Evolutionary conservation across 1,140 invertebrate species (phyloP), one percentile per base, ranked within the genome.

Genomic region (Pseudomyrmex dendroicus): DNA sequence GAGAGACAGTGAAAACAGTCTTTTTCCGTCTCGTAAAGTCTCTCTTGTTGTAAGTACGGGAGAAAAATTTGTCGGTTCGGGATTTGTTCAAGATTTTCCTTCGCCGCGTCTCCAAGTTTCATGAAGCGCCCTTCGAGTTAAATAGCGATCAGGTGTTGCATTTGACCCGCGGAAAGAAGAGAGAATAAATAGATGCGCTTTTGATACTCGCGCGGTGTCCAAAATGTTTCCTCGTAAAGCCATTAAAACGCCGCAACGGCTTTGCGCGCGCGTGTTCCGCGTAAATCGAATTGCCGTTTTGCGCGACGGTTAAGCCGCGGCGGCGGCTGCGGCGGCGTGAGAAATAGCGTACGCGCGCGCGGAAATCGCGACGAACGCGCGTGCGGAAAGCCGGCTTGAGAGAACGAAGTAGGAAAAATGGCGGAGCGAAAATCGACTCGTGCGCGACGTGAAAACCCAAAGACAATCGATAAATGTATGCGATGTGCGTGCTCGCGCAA

Each of bases 321-420:
- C 35, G 35, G 0, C 20, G 25, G 25, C 25, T 25, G 25, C 25
- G 3, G 3, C 25, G 63, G 15, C 15, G 35, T 72, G 76, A 80
- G 46, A 80, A 72, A 80, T 80, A 59, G 66, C 54, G 44, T n/a
- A 35, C 8, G 67, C 76, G 66, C 76, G 66, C 15, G 46, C 44
- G n/a, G 76, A 80, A 80, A 80, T 80, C 66, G 66, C 76, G 44
- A 72, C 54, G 20, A 68, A 70, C 44, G 64, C 35, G 46, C 73
- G 15, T n/a, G 17, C 25, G 48, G 25, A 48, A 59, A 48, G 17
- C 76, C 20, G 54, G 67, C 25, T 35, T 59, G 48, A 57, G 35
- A 20, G 35, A 57, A 64, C 50, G 54, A 35, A 72, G 20, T n/a
- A 50, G 66, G 46, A 61, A 72, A 72, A 80, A 80, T 72, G 20